Evolutionary conservation across 1,140 invertebrate species (phyloP), one percentile per base, ranked within the genome.

Genomic region (Notospermus geniculatus): DNA sequence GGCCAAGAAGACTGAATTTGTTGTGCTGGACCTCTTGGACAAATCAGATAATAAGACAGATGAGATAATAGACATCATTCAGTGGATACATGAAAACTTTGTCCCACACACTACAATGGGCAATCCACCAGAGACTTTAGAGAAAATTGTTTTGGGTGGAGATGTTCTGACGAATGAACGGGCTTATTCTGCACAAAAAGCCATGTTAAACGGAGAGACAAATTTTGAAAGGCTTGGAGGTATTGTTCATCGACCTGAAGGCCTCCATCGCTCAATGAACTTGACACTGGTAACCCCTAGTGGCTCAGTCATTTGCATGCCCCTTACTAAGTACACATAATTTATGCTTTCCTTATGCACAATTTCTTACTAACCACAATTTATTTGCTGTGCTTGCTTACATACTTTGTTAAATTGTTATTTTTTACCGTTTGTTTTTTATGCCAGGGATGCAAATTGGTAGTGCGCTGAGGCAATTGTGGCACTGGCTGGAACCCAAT

Each of bases 241-340:
- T n/a, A 27, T 61, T 29, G 53, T 61, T 32, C 65, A 67, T 29
- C 23, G 65, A 1, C 65, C 62, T 25, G 62, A 67, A 32, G 62
- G 65, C 15, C 50, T 67, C 13, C 65, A 67, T 27, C 36, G 62
- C 29, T 60, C 64, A 50, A 67, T 67, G 62, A 67, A 67, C 29
- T n/a, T n/a, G n/a, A n/a, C n/a, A n/a, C n/a, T n/a, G n/a, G n/a
- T n/a, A n/a, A n/a, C n/a, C n/a, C n/a, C n/a, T n/a, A n/a, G n/a
- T n/a, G n/a, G n/a, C n/a, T n/a, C n/a, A n/a, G n/a, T n/a, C n/a
- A n/a, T n/a, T n/a, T n/a, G n/a, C n/a, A n/a, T n/a, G n/a, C n/a
- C n/a, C n/a, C n/a, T n/a, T n/a, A n/a, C n/a, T n/a, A n/a, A n/a
- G n/a, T n/a, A n/a, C n/a, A n/a, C n/a, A n/a, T n/a, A n/a, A n/a